Evolutionary conservation across 2,888 invertebrate species (phyloP), one percentile per base, ranked within the genome.

Genomic region (Rhagonycha fulva): DNA sequence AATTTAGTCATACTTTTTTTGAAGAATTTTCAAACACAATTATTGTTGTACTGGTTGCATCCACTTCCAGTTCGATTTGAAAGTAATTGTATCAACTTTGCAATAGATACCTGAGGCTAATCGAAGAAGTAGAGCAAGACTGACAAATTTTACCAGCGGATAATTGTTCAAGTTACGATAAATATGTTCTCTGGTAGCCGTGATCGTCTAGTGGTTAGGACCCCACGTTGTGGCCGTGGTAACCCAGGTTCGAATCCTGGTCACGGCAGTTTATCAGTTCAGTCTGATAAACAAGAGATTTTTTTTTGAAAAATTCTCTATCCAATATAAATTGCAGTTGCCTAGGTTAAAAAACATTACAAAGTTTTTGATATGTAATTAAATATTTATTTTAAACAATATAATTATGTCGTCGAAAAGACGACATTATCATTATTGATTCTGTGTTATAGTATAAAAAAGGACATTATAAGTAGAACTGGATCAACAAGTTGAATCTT

Each of bases 171-270:
- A 47, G 47, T n/a, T 3, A 7, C 2, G 2, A 2, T n/a, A 47
- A 76, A 9, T 76, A 69, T n/a, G 76, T 11, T 72, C 75, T 75
- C 19, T 61, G 76, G 71, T 80, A 79, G 76, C 83, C 84, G 84
- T 84, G 84, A 83, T 84, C 83, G 83, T 82, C 84, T 84, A 82
- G 84, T 89, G 88, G 88, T 89, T 88, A 89, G 88, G 87, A 90
- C 90, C 88, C 89, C 89, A 89, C 90, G 90, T 90, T 90, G 90
- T 90, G 90, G 90, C 90, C 90, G 90, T 89, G 89, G 89, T 89
- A 90, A 90, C 90, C 90, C 90, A 89, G 90, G 90, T 90, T 90
- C 90, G 89, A 90, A 89, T 90, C 90, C 90, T 89, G 90, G 90
- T 90, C 89, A 90, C 88, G 88, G 88, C 83, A 84, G 14, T 71